Evolutionary conservation across 1,140 invertebrate genomes (phyloP).

Genomic region (Musca vetustissima): DNA sequence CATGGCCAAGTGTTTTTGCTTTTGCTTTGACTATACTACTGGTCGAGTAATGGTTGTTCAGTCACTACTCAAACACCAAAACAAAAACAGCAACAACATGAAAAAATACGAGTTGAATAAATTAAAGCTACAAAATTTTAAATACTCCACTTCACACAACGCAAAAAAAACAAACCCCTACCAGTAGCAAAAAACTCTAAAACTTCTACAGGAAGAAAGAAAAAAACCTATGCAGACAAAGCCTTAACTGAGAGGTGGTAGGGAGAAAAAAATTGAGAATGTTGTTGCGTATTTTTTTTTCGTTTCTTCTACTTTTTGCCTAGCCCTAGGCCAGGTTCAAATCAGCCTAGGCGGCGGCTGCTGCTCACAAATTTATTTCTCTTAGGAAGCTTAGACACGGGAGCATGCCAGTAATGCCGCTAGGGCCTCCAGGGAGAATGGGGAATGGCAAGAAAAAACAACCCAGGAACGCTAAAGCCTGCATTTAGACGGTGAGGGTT

Average conservation of each 20-base stretch:
- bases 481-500: neutral
- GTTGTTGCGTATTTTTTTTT: neutral
- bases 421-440: too few species aligned
- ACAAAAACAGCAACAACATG: neutral
- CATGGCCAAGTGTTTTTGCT: neutral
- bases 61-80: neutral
- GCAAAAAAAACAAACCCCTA: too few species aligned
- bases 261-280: neutral
- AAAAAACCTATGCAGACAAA: neutral
- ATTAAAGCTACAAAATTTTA: constrained; percentile 3
- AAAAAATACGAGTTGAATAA: neutral
- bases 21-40: too few species aligned
- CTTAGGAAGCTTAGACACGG: neutral
- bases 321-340: constrained; percentile 10
- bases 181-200: neutral
- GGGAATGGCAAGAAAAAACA: neutral
- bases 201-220: neutral
- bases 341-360: neutral
- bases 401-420: neutral
- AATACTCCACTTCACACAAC: neutral
- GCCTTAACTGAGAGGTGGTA: neutral
- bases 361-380: constrained; percentile 3
- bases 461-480: neutral
- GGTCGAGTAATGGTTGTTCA: too few species aligned
- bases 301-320: neutral